Evolutionary conservation across 1,140 invertebrate genomes (phyloP), one percentile per base, ranked within the genome.

Genomic region (Telenomus remus): DNA sequence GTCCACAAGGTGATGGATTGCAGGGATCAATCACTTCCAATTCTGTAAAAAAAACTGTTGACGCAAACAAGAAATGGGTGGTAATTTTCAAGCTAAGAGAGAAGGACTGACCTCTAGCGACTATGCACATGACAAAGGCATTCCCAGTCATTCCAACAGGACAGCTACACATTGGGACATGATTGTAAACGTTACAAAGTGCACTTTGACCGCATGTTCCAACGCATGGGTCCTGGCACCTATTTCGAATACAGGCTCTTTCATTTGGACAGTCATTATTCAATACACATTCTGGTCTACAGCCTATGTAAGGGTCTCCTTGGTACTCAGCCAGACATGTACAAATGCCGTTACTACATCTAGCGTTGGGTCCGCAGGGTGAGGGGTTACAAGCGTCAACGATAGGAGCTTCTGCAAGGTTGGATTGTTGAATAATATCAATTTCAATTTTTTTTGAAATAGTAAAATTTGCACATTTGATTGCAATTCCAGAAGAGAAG

Each of bases 131-230:
- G 72, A 86, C 80, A 81, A 92, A 92, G 46, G 92, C 92, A 86
- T 94, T 92, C 56, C 93, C 93, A 15, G 90, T 91, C 78, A 87
- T 91, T 56, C 90, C 88, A 42, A 82, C 56, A 48, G 90, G 88
- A 81, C 94, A 95, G 47, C 88, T 91, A 79, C 94, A 95, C 49
- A 91, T 89, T 8, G 93, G 91, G 43, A 92, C 88, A 79, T 94
- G 92, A 86, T 93, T 94, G 10, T 92, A 87, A 2, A 94, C 91
- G 78, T 91, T 90, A 81, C 93, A 94, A n/a, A 90, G 82, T 10
- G 93, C 92, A 76, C 90, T 91, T 50, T 89, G 84, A 39, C 91
- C 92, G 82, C 93, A 94, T 14, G 89, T 91, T 80, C 91, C 92
- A 61, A 90, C 90, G 80, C 93, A 94, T 7, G 93, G 92, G 83